A percentile compares a stretch with the other conserved stretches of the same genome.
Evolutionary conservation across 2,797 vertebrate genomes (phyloP).

Genomic region (Girardinus metallicus): DNA sequence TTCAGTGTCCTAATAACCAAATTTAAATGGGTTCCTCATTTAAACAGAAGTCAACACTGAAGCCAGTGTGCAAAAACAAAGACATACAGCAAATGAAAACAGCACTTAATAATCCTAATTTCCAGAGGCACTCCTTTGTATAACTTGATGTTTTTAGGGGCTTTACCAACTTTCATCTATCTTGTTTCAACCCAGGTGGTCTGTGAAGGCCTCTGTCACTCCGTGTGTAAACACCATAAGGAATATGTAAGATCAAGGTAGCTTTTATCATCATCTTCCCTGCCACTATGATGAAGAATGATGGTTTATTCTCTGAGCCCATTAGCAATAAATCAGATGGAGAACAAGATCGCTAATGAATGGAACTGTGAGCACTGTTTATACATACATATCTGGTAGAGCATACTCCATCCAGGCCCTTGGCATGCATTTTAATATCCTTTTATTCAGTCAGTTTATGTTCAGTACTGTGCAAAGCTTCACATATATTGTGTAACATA

Average conservation of each 20-base stretch:
- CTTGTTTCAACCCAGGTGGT: slow-evolving; percentile 47
- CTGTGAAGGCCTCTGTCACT: slow-evolving; percentile 2
- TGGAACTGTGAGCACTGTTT: slow-evolving; percentile 36
- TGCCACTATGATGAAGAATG: slow-evolving; percentile 53
- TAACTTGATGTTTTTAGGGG: slow-evolving; percentile 34
- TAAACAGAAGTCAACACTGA: slow-evolving; percentile 35
- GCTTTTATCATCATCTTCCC: slow-evolving; percentile 54
- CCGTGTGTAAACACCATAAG: slow-evolving; percentile 41
- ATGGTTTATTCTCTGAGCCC: slow-evolving; percentile 26
- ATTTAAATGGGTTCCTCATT: slow-evolving; percentile 17
- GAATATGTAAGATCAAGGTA: slow-evolving; percentile 47
- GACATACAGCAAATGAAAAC: slow-evolving; percentile 17
- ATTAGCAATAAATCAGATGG: slow-evolving; percentile 61
- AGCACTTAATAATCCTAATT: slow-evolving; percentile 15
- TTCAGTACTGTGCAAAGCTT: slow-evolving; percentile 12
- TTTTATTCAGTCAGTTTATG: slow-evolving; percentile 8
- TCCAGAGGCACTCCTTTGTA: slow-evolving; percentile 16
- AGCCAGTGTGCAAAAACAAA: slow-evolving; percentile 25
- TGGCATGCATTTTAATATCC: slow-evolving; percentile 17
- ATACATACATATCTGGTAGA: slow-evolving; percentile 23
- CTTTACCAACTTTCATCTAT: slow-evolving; percentile 50
- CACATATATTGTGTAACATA: neutral
- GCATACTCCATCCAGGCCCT: slow-evolving; percentile 10
- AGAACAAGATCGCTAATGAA: slow-evolving; percentile 57
- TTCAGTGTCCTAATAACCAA: neutral